Evolutionary conservation across 2,888 invertebrate species (phyloP).

Genomic region (Perithous albicinctus): DNA sequence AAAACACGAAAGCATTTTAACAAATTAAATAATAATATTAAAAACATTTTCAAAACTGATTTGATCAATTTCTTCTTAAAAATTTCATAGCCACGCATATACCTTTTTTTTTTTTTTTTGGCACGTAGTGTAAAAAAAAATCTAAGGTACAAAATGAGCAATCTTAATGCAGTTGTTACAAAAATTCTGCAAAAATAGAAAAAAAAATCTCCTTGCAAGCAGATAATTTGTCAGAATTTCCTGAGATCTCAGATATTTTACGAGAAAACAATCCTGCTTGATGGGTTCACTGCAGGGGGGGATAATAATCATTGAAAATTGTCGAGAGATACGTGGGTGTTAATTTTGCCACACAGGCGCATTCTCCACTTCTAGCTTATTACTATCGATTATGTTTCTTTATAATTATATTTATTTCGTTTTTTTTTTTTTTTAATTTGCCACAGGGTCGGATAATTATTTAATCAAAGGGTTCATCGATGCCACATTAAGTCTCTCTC

Average conservation of each 20-base stretch:
- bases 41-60: not conserved
- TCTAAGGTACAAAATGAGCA: no score
- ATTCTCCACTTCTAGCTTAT: slow-evolving; percentile 43
- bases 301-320: slow-evolving; percentile 27
- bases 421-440: slow-evolving; percentile 1
- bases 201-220: not conserved
- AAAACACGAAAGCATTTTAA: no score
- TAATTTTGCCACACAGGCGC: slow-evolving; percentile 36
- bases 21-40: no score
- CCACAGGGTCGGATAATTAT: slow-evolving; percentile 51
- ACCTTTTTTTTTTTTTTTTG: no score
- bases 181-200: not conserved
- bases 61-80: no score
- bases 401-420: not conserved
- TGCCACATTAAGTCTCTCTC: slow-evolving; percentile 20
- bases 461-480: slow-evolving; percentile 56
- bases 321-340: slow-evolving; percentile 43
- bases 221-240: not conserved
- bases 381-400: not conserved
- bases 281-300: slow-evolving; percentile 4
- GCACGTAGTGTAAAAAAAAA: no score
- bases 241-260: slow-evolving; percentile 40
- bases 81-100: no score
- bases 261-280: slow-evolving; percentile 18
- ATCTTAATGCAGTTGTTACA: not conserved